A percentile compares a stretch with the other conserved stretches of the same genome.
These are phyloP conservation scores for Cataglyphis rosenhaueri DNA, from an alignment of 2,888 invertebrate species.

Conservation along the genomic window DNA sequence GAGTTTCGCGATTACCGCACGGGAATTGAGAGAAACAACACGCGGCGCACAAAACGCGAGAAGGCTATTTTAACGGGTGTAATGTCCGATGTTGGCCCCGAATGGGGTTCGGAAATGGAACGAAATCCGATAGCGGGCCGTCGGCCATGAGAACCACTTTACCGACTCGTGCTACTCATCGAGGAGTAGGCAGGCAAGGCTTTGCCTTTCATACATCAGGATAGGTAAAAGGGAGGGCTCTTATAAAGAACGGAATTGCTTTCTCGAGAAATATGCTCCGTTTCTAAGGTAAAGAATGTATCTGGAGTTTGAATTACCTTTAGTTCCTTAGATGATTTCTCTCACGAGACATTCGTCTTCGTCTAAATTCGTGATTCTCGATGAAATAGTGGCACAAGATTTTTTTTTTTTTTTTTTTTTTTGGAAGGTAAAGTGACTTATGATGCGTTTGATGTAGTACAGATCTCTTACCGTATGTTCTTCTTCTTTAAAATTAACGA, in stretches of 20 bases:
- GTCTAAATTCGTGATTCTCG: constrained; percentile 23
- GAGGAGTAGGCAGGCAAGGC: constrained; percentile 27
- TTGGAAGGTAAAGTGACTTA: constrained; percentile 6
- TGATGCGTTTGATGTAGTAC: not conserved
- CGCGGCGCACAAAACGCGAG: constrained; percentile 37
- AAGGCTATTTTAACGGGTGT: constrained; percentile 59
- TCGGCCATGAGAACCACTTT: constrained; percentile 52
- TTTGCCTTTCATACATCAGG: constrained; percentile 38
- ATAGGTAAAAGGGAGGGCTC: constrained; percentile 15
- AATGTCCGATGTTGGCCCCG: constrained; percentile 37
- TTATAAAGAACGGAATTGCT: constrained; percentile 49
- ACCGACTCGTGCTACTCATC: constrained; percentile 41
- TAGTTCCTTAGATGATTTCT: constrained; percentile 38
- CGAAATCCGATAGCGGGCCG: constrained; percentile 55
- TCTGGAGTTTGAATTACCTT: constrained; percentile 41
- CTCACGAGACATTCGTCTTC: constrained; percentile 18
- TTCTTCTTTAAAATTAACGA: not conserved
- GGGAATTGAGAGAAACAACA: constrained; percentile 11
- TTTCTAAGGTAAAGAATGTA: constrained; percentile 44
- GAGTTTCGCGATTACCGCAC: not conserved
- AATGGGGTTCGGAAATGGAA: constrained; percentile 59
- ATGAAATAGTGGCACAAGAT: not conserved
- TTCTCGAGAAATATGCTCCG: constrained; percentile 47
- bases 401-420: no score
- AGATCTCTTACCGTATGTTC: not conserved